Evolutionary conservation across 2,888 invertebrate genomes (phyloP).

Genomic region (Dexiosoma caninum): DNA sequence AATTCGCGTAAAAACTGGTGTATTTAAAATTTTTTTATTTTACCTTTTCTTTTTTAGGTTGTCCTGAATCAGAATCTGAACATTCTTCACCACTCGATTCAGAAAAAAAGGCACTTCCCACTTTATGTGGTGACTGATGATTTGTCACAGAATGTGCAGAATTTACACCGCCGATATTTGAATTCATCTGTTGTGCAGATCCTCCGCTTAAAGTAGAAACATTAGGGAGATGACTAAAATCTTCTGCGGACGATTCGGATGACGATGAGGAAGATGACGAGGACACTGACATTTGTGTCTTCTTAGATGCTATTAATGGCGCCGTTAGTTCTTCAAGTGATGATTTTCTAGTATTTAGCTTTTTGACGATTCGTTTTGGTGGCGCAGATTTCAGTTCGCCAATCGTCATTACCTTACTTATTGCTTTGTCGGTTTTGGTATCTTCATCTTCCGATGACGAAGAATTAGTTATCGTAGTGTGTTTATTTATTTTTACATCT

Average conservation of each 20-base stretch:
- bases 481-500: slow-evolving; percentile 17
- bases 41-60: slow-evolving; percentile 57
- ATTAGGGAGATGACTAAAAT: slow-evolving; percentile 59
- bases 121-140: slow-evolving; percentile 68
- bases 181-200: slow-evolving; percentile 33
- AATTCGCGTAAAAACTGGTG: too few relatives aligned
- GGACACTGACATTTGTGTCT: slow-evolving; percentile 59
- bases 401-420: slow-evolving; percentile 10
- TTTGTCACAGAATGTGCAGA: slow-evolving; percentile 62
- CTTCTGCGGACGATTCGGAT: slow-evolving; percentile 65
- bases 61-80: slow-evolving; percentile 57
- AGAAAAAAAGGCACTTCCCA: slow-evolving; percentile 63
- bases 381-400: slow-evolving; percentile 33
- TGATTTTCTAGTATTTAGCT: slow-evolving; percentile 67
- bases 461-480: slow-evolving; percentile 5
- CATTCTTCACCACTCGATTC: slow-evolving; percentile 68
- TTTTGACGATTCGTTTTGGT: slow-evolving; percentile 67
- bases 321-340: slow-evolving; percentile 62
- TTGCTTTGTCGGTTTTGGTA: slow-evolving; percentile 13
- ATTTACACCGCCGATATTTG: slow-evolving; percentile 38
- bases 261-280: slow-evolving; percentile 67
- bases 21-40: slow-evolving; percentile 23
- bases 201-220: slow-evolving; percentile 42
- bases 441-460: slow-evolving; percentile 61
- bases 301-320: slow-evolving; percentile 41